Evolutionary conservation across 1,140 invertebrate species (phyloP), one percentile per base, ranked within the genome.

Genomic region (Saccostrea glomerata): DNA sequence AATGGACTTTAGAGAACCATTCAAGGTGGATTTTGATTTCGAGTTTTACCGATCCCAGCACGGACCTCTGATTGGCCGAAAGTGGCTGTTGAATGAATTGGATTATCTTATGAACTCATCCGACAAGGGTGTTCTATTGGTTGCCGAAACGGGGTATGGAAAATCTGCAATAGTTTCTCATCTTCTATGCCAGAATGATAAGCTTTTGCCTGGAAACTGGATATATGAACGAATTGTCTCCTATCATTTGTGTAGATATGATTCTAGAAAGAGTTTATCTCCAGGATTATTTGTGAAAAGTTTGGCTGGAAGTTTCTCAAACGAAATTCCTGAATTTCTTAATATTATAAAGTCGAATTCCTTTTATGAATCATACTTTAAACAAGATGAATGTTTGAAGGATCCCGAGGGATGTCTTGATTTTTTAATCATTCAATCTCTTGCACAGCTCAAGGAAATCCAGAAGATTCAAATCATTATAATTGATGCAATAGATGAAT

Each of bases 71-170:
- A 17, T 77, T 17, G 70, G 86, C 0, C 63, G 86, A 23, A 13
- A 86, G 17, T 86, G 86, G 86, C 20, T 86, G 0, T 77, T 86
- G 2, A 54, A 60, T n/a, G 73, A 86, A 0, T 54, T 77, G 0
- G 25, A 54, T 5, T 47, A 54, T 0, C n/a, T 77, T 0, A 55
- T 86, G n/a, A 7, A 7, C 17, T 73, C n/a, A 3, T 15, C 86
- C 0, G 25, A 11, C 9, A n/a, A 54, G 3, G 86, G 86, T 58
- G 73, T 86, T 2, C 36, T 86, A 0, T 70, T 86, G n/a, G 54
- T 77, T 9, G 86, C 86, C 7, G 86, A 86, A 82, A 86, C 66
- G 86, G 86, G 86, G 0, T 86, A 82, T 77, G 86, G 86, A 58
- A 86, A 86, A 82, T 86, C 86, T 30, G 63, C 86, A 4, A 30